Evolutionary conservation across 1,140 invertebrate genomes (phyloP).

Genomic region (Notospermus geniculatus): DNA sequence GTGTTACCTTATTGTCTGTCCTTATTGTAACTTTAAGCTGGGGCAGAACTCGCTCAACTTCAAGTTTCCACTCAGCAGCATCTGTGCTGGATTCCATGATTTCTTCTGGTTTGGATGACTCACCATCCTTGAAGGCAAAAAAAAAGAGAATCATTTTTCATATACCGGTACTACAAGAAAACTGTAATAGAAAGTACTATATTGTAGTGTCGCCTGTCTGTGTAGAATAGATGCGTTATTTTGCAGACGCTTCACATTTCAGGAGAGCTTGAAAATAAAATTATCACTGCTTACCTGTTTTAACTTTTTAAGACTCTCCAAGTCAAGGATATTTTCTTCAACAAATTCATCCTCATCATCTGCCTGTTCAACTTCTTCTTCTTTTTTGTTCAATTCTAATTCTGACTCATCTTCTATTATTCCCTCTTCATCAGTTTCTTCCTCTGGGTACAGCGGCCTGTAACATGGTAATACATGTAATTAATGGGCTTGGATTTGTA

Average conservation of each 20-base stretch:
- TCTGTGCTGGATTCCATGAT: conserved; percentile 63
- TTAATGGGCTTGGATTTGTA: background rate
- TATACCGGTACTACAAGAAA: too few species aligned
- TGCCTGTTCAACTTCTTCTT: conserved; percentile 72
- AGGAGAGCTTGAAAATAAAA: background rate
- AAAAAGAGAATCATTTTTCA: too few species aligned
- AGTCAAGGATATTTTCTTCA: conserved; percentile 19
- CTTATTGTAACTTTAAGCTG: conserved; percentile 83
- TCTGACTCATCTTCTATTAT: conserved; percentile 78
- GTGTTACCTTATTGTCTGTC: conserved; percentile 62
- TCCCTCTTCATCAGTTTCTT: conserved; percentile 59
- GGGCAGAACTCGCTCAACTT: conserved; percentile 85
- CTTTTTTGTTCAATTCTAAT: conserved; percentile 78
- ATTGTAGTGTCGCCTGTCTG: too few species aligned
- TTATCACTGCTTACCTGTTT: conserved; percentile 29
- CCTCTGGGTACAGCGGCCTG: conserved; percentile 54
- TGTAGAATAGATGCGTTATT: too few species aligned
- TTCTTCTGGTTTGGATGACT: conserved; percentile 57
- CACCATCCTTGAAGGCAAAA: conserved; percentile 26
- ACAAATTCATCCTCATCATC: conserved; percentile 18
- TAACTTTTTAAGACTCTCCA: conserved; percentile 30
- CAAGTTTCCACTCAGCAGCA: conserved; percentile 75
- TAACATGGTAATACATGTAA: conserved; percentile 13
- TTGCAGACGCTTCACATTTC: too few species aligned
- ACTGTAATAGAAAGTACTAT: too few species aligned